phyloP scores from a whole-genome alignment of 2,797 vertebrate genomes.

The Enteromius treurensis region DNA sequence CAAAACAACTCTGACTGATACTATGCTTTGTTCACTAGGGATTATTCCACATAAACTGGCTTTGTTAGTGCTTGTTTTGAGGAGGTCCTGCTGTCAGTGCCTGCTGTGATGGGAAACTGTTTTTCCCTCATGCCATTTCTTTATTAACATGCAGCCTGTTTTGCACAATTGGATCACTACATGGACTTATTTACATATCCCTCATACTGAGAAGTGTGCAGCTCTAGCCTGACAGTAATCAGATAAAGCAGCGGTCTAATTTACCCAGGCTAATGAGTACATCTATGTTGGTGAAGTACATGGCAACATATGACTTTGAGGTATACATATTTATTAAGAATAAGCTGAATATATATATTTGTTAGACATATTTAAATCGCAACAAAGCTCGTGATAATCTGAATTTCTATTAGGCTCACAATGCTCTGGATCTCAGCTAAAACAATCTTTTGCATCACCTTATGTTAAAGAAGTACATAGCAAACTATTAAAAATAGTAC shows the following conservation, averaged over 20 bases:
- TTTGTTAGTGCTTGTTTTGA: not conserved
- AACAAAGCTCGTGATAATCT: not conserved
- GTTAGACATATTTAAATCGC: not conserved
- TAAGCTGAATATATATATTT: not conserved
- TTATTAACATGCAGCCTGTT: not conserved
- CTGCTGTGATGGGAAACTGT: conserved; percentile 44
- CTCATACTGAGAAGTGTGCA: conserved; percentile 13
- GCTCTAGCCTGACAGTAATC: conserved; percentile 18
- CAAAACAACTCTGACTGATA: not conserved
- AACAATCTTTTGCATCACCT: not conserved
- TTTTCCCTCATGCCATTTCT: conserved; percentile 8
- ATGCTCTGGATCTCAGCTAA: not conserved
- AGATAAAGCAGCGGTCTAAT: conserved; percentile 15
- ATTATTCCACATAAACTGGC: not conserved
- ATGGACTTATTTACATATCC: conserved; percentile 26
- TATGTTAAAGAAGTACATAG: not conserved
- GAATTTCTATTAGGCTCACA: not conserved
- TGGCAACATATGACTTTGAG: not conserved
- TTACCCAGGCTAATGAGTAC: not conserved
- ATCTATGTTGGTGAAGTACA: not conserved
- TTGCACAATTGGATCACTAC: conserved; percentile 22
- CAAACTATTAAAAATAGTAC: not conserved
- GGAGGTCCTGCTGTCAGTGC: conserved; percentile 32
- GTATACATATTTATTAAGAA: not conserved
- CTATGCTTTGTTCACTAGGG: not conserved